These are phyloP conservation scores for Drosophila barbarae DNA, from an alignment of 2,888 invertebrate species.

Conservation along the genomic window DNA sequence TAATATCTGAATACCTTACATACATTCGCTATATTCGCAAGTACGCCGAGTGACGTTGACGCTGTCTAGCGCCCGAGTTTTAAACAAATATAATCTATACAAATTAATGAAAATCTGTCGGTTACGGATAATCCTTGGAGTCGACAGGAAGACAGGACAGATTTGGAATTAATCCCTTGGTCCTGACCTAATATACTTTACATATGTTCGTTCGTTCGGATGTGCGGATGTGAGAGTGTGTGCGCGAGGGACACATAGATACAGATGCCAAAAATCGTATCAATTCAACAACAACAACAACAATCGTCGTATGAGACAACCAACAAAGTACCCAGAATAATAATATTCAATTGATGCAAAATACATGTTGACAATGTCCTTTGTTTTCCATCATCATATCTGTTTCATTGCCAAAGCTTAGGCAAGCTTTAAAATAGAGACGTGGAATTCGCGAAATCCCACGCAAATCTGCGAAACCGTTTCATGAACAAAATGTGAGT, in stretches of 20 bases:
- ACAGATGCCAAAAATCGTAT: background rate
- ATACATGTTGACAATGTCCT: slow-evolving; percentile 10
- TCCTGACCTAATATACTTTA: background rate
- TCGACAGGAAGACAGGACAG: too few relatives aligned
- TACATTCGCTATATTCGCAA: slow-evolving; percentile 50
- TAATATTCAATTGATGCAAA: background rate
- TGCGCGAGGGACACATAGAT: slow-evolving; percentile 2
- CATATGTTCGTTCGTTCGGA: slow-evolving; percentile 11
- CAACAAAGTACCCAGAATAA: too few relatives aligned
- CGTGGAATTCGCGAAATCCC: slow-evolving; percentile 10
- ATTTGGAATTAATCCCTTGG: background rate
- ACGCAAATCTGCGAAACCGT: slow-evolving; percentile 10
- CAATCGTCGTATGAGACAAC: background rate
- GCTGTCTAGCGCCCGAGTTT: slow-evolving; percentile 26
- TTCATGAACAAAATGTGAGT: slow-evolving; percentile 12
- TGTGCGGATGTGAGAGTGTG: slow-evolving; percentile 2
- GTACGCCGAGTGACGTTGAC: slow-evolving; percentile 52
- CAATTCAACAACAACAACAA: background rate
- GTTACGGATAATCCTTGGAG: background rate
- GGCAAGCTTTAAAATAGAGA: slow-evolving; percentile 16
- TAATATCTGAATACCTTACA: slow-evolving; percentile 53
- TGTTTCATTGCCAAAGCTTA: slow-evolving; percentile 42
- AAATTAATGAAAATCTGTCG: background rate
- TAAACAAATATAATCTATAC: background rate
- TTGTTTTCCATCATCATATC: slow-evolving; percentile 6